Percentiles rank a stretch among this genome's conserved stretches.
Evolutionary conservation across 2,888 invertebrate species (phyloP).

Genomic region (Rapana venosa): DNA sequence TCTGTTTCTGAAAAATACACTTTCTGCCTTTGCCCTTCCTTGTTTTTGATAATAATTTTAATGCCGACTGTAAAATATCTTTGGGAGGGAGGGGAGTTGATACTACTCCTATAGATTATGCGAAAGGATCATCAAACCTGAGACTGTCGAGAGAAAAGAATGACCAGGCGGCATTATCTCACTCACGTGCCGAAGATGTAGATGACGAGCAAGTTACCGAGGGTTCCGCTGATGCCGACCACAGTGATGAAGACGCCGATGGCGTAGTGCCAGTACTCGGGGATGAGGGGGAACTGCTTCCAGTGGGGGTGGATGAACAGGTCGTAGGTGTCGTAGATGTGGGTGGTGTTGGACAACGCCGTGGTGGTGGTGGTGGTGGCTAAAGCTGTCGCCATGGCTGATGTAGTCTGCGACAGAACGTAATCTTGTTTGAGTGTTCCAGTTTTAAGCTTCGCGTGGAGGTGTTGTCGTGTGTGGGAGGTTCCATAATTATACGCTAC

Average conservation of each 20-base stretch:
- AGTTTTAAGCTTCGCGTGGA: too few species aligned
- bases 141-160: neutral
- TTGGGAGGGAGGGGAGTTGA: too few species aligned
- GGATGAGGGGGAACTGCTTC: conserved; percentile 67
- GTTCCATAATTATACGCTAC: too few species aligned
- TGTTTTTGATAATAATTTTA: too few species aligned
- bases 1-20: too few species aligned
- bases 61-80: too few species aligned
- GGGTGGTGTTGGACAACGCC: conserved; percentile 54
- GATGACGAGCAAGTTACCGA: conserved; percentile 73
- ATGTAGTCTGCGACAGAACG: neutral
- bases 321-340: conserved; percentile 62
- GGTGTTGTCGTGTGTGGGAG: too few species aligned
- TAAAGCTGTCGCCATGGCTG: conserved; percentile 23
- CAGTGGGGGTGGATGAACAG: conserved; percentile 72
- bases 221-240: conserved; percentile 79
- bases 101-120: too few species aligned
- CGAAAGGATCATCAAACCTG: too few species aligned
- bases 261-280: conserved; percentile 68
- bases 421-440: too few species aligned
- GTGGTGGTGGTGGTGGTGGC: conserved; percentile 11
- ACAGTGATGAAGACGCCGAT: conserved; percentile 82
- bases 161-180: neutral
- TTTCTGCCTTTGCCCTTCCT: too few species aligned
- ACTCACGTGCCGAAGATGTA: conserved; percentile 73